phyloP scores from a whole-genome alignment of 2,888 invertebrate species.

The Lasioglossum leucozonium region DNA sequence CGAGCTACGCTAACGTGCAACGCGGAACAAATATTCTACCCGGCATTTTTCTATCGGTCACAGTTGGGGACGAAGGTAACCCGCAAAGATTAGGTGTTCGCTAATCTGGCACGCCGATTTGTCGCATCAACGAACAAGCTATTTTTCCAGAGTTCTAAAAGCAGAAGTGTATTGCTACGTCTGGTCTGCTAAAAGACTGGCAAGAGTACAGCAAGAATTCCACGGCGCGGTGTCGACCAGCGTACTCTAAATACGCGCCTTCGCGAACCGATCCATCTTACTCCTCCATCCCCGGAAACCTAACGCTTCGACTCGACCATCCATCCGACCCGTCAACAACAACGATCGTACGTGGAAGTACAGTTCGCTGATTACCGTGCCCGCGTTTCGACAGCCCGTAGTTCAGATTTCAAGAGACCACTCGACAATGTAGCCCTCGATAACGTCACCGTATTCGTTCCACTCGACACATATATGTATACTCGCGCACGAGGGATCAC shows the following conservation, averaged over 20 bases:
- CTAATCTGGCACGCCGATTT: not conserved
- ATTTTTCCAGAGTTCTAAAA: not conserved
- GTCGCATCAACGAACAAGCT: not conserved
- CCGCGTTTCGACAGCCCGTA: not conserved
- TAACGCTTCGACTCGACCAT: not conserved
- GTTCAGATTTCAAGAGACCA: not conserved
- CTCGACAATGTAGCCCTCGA: not conserved
- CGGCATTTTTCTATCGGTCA: not conserved
- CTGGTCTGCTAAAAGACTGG: not conserved
- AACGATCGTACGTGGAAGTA: not conserved
- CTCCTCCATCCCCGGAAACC: not conserved
- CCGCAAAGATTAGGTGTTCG: not conserved
- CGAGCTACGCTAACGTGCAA: not conserved
- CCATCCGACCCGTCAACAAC: not conserved
- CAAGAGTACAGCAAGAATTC: not conserved
- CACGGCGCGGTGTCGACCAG: too few relatives aligned
- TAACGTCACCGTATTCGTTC: conserved; percentile 5
- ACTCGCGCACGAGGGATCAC: not conserved
- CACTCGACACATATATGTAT: not conserved
- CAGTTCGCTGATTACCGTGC: not conserved
- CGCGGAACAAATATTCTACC: not conserved
- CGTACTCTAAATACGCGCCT: too few relatives aligned
- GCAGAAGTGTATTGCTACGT: not conserved
- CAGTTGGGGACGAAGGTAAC: not conserved
- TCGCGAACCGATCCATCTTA: not conserved